Evolutionary conservation across 1,140 invertebrate genomes (phyloP).

Genomic region (Brevipalpus yothersi): DNA sequence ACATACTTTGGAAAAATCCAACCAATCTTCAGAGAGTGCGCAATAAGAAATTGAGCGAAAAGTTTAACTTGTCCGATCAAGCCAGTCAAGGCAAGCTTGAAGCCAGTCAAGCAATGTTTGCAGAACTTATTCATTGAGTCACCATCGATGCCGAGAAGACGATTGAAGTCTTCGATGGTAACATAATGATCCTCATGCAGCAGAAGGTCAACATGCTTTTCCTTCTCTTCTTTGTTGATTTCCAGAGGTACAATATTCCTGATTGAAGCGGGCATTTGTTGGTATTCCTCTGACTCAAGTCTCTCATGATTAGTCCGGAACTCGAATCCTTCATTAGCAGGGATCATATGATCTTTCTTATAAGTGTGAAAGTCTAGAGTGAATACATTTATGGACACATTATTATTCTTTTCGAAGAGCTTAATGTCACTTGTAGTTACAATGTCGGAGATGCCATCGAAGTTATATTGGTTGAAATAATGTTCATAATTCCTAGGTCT

Average conservation of each 20-base stretch:
- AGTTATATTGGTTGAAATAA: not conserved
- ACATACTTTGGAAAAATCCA: too few relatives aligned
- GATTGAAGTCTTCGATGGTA: not conserved
- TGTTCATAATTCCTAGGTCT: not conserved
- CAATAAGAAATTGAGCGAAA: conserved; percentile 9
- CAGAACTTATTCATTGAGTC: not conserved
- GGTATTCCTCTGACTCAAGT: too few relatives aligned
- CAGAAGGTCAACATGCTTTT: not conserved
- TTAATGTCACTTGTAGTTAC: not conserved
- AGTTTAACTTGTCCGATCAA: conserved; percentile 2
- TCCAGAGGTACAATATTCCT: not conserved
- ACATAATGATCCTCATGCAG: not conserved
- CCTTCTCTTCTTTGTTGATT: not conserved
- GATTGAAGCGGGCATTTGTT: too few relatives aligned
- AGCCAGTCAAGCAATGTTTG: not conserved
- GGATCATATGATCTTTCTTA: too few relatives aligned
- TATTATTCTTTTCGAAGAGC: not conserved
- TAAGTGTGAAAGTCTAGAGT: not conserved
- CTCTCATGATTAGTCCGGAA: too few relatives aligned
- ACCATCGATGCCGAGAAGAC: not conserved
- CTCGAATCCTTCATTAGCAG: too few relatives aligned
- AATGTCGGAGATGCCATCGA: not conserved
- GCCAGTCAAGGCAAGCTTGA: too few relatives aligned
- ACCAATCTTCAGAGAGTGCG: too few relatives aligned
- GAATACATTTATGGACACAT: not conserved